phyloP scores from a whole-genome alignment of 1,140 invertebrate species.

The Formica exsecta region DNA sequence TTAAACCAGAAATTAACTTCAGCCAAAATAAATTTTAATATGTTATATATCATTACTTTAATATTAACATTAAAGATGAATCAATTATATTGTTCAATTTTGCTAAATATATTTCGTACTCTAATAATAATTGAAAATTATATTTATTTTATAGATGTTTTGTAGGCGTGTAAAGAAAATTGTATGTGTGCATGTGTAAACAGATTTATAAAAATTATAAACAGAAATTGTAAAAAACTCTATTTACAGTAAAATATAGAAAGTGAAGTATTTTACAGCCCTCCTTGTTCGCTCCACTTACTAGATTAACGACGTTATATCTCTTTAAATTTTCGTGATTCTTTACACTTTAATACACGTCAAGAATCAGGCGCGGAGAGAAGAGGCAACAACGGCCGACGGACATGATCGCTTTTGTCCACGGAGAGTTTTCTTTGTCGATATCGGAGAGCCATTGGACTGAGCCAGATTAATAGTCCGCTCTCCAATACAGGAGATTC shows the following conservation, averaged over 20 bases:
- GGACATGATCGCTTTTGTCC: constrained; percentile 74
- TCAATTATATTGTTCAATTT: neutral
- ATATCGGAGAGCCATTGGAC: constrained; percentile 72
- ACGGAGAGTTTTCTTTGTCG: constrained; percentile 74
- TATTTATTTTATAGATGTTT: constrained; percentile 6
- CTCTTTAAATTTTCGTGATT: constrained; percentile 71
- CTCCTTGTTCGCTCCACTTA: neutral
- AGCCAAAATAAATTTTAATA: neutral
- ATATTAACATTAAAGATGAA: neutral
- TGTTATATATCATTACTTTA: no score
- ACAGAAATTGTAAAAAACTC: neutral
- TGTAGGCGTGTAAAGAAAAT: neutral
- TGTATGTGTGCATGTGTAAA: no score
- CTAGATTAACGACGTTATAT: constrained; percentile 33
- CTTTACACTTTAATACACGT: constrained; percentile 71
- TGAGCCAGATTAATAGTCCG: constrained; percentile 75
- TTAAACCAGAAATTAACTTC: constrained; percentile 8
- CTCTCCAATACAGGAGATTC: constrained; percentile 60
- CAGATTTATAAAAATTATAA: constrained; percentile 11
- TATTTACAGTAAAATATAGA: neutral
- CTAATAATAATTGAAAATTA: neutral
- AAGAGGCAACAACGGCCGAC: constrained; percentile 8
- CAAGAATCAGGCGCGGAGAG: constrained; percentile 17
- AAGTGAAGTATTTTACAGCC: neutral
- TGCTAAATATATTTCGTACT: neutral